A percentile compares a stretch with the other conserved stretches of the same genome.
Evolutionary conservation across 2,888 invertebrate species (phyloP).

Genomic region (Eumerus sabulonum): DNA sequence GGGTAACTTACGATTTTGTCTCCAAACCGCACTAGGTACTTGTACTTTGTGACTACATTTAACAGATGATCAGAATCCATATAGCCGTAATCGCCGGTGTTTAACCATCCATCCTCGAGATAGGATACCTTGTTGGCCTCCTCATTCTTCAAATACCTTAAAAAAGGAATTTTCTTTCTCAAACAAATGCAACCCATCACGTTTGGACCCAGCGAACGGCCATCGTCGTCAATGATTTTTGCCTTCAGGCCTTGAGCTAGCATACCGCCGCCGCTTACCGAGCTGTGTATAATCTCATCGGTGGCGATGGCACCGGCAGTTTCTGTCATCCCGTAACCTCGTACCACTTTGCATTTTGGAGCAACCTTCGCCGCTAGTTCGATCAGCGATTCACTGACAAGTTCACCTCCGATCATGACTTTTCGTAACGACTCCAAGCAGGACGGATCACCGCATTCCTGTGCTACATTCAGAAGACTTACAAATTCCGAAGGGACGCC

Average conservation of each 20-base stretch:
- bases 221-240: conserved; percentile 60
- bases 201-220: conserved; percentile 46
- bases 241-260: conserved; percentile 52
- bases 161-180: conserved; percentile 55
- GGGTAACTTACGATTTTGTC: conserved; percentile 53
- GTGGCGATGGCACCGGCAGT: conserved; percentile 60
- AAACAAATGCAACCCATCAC: conserved; percentile 58
- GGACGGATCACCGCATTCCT: conserved; percentile 34
- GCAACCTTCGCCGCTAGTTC: conserved; percentile 39
- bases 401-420: conserved; percentile 65
- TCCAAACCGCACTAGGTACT: conserved; percentile 51
- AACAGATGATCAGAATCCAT: conserved; percentile 55
- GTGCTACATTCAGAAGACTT: conserved; percentile 41
- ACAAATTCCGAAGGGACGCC: conserved; percentile 62
- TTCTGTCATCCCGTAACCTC: conserved; percentile 69
- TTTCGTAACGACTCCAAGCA: conserved; percentile 49
- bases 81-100: conserved; percentile 66
- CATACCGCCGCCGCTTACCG: conserved; percentile 45
- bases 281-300: conserved; percentile 42
- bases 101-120: conserved; percentile 45
- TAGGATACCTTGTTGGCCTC: conserved; percentile 26
- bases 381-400: conserved; percentile 35
- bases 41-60: conserved; percentile 48
- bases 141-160: conserved; percentile 46
- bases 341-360: conserved; percentile 45